A percentile compares a stretch with the other conserved stretches of the same genome.
phyloP scores from a whole-genome alignment of 37 sponge, comb jelly and placozoan species.

The Trichoplax adhaerens region DNA sequence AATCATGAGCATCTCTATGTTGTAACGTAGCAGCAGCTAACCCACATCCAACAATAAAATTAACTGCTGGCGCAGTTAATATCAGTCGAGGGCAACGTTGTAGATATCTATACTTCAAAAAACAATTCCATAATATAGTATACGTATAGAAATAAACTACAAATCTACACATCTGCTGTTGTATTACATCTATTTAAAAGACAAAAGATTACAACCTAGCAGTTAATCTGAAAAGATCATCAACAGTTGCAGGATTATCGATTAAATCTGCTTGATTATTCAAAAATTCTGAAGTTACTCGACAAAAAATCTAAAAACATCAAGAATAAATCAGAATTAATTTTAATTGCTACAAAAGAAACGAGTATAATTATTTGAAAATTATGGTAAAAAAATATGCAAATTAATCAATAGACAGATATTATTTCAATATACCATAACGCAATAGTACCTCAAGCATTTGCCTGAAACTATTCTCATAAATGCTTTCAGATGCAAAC shows the following conservation, averaged over 20 bases:
- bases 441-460: slow-evolving; percentile 27
- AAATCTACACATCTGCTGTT: neutral
- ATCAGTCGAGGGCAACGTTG: slow-evolving; percentile 43
- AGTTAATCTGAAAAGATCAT: slow-evolving; percentile 84
- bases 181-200: neutral
- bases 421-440: slow-evolving; percentile 4
- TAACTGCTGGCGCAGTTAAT: slow-evolving; percentile 22
- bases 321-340: too few species aligned
- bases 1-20: slow-evolving; percentile 71
- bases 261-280: slow-evolving; percentile 6
- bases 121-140: neutral
- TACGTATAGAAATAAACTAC: neutral
- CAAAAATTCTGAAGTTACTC: too few species aligned
- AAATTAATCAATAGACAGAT: slow-evolving; percentile 4
- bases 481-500: slow-evolving; percentile 34
- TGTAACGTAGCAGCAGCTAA: slow-evolving; percentile 37
- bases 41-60: slow-evolving; percentile 28
- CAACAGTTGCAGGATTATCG: slow-evolving; percentile 79
- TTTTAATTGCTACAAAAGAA: too few species aligned
- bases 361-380: too few species aligned
- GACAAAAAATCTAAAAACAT: too few species aligned
- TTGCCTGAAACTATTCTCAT: slow-evolving; percentile 21
- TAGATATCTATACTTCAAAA: slow-evolving; percentile 28
- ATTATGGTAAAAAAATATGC: too few species aligned
- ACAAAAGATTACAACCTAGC: slow-evolving; percentile 1